Conservation (phyloP, 2,797 vertebrate species). For the Anas bernieri region DNA sequence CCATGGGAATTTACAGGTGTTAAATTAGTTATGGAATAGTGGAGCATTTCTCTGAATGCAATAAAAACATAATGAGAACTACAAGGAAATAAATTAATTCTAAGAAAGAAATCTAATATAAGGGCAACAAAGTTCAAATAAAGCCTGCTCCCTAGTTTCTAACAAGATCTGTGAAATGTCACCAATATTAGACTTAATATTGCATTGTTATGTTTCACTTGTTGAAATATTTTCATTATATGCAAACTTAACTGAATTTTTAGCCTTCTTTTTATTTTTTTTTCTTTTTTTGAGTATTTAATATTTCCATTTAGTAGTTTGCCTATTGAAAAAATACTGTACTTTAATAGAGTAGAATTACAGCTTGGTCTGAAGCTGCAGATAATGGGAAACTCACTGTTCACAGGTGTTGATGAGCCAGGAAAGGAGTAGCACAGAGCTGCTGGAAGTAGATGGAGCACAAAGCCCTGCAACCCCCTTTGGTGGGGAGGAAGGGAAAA, state of each 20-base stretch:
- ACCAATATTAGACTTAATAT: constrained; percentile 75
- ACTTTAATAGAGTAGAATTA: background rate
- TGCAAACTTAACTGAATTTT: constrained; percentile 4
- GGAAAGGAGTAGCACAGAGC: background rate
- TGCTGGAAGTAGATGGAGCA: background rate
- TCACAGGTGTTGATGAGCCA: background rate
- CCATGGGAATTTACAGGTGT: constrained; percentile 74
- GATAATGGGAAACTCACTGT: background rate
- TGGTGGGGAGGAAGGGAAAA: background rate
- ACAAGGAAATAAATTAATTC: constrained; percentile 79
- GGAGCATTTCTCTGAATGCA: constrained; percentile 49
- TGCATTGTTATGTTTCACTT: constrained; percentile 65
- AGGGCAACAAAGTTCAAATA: constrained; percentile 72
- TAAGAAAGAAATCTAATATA: constrained; percentile 62
- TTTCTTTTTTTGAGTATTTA: background rate
- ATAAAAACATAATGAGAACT: constrained; percentile 81
- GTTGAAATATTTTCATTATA: constrained; percentile 67
- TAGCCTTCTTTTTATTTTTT: background rate
- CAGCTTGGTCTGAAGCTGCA: background rate
- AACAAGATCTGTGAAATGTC: constrained; percentile 77
- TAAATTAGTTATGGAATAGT: constrained; percentile 64
- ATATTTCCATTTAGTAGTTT: background rate
- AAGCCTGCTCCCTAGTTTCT: constrained; percentile 68
- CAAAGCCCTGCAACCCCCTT: fast-evolving
- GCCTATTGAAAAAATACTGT: background rate